These are phyloP conservation scores for Cephus sareptanus DNA, from an alignment of 2,888 invertebrate species.

Conservation along the genomic window DNA sequence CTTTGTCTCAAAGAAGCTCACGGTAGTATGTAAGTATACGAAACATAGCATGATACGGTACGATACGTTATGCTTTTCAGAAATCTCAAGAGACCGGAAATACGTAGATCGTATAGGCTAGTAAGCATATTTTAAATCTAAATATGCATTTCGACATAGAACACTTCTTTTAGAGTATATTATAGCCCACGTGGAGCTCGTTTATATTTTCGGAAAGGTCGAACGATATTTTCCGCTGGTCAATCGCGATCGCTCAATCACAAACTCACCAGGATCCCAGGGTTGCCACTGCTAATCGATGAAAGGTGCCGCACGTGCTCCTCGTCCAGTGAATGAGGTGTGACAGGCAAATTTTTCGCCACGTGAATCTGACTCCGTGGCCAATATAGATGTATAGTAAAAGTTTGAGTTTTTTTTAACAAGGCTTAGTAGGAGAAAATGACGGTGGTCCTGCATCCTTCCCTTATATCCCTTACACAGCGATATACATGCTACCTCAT, in stretches of 20 bases:
- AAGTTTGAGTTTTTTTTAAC: background rate
- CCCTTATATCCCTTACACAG: background rate
- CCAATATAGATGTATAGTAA: background rate
- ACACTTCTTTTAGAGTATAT: background rate
- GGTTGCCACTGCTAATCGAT: background rate
- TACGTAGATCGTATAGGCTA: background rate
- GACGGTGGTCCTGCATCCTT: background rate
- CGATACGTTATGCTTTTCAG: background rate
- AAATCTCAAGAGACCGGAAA: background rate
- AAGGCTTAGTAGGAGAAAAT: background rate
- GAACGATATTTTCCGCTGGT: background rate
- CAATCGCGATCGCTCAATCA: background rate
- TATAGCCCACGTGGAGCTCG: background rate
- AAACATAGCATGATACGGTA: background rate
- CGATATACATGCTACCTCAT: background rate
- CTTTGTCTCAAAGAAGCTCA: conserved; percentile 74
- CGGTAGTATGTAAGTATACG: conserved; percentile 79
- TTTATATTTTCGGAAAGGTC: background rate
- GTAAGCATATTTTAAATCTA: conserved; percentile 32
- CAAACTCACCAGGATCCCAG: background rate
- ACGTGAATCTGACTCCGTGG: background rate
- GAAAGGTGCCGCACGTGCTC: background rate
- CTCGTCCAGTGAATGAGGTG: background rate
- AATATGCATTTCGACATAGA: conserved; percentile 29
- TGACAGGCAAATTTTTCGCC: background rate